Evolutionary conservation across 2,113 vertebrate genomes (phyloP).

Genomic region (Procavia capensis): DNA sequence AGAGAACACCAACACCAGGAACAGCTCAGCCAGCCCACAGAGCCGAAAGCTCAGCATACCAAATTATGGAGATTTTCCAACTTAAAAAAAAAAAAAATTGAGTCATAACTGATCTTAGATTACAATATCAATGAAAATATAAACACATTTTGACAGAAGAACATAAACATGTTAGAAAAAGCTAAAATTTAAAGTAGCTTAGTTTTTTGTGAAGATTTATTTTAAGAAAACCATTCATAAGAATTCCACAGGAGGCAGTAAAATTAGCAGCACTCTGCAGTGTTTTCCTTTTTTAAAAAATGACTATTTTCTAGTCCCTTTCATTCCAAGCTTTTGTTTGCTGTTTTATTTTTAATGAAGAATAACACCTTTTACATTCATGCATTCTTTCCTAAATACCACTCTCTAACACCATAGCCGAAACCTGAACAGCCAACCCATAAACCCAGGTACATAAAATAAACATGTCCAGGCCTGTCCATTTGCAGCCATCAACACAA

Average conservation of each 20-base stretch:
- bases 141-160: background rate
- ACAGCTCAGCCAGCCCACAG: background rate
- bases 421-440: constrained; percentile 1
- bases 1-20: background rate
- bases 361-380: background rate
- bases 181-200: background rate
- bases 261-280: background rate
- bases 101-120: background rate
- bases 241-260: background rate
- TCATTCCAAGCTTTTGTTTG: background rate
- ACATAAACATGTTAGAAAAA: background rate
- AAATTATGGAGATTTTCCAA: background rate
- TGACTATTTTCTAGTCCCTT: constrained; percentile 54
- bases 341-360: background rate
- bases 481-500: background rate
- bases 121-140: background rate
- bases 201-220: background rate
- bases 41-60: background rate
- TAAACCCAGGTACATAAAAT: background rate
- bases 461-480: background rate
- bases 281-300: background rate
- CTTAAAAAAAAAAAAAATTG: background rate
- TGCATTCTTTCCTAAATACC: background rate
- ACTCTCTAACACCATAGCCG: background rate
- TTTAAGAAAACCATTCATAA: constrained; percentile 35